Conservation (phyloP, 64 coral and sea anemone genomes). For the Montipora efflorescens region DNA sequence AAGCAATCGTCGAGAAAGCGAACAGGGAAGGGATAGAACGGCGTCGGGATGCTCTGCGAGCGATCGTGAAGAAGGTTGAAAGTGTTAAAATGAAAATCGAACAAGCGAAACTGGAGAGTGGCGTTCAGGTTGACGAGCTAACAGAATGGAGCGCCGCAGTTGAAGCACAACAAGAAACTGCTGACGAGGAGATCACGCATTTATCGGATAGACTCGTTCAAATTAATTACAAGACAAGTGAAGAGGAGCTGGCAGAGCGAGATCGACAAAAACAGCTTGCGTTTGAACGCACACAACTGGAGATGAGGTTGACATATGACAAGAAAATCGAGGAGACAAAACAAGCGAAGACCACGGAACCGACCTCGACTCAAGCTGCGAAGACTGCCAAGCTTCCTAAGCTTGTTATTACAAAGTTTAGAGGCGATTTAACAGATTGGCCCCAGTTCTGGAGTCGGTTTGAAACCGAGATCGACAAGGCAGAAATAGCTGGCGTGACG, state of each 20-base stretch:
- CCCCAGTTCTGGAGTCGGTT: constrained; percentile 60
- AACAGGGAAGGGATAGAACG: constrained; percentile 16
- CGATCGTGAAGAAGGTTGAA: neutral
- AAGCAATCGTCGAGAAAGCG: constrained; percentile 3
- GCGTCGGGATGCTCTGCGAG: neutral
- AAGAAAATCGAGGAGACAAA: constrained; percentile 24
- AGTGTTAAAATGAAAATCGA: constrained; percentile 3
- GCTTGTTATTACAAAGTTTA: constrained; percentile 28
- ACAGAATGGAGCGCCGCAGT: constrained; percentile 34
- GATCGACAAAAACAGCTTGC: neutral
- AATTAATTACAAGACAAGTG: neutral
- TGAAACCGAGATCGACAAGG: constrained; percentile 24
- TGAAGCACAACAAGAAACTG: constrained; percentile 23
- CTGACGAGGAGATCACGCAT: constrained; percentile 10
- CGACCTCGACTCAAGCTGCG: neutral
- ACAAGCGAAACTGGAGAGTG: neutral
- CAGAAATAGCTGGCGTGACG: constrained; percentile 35
- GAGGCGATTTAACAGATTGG: constrained; percentile 1
- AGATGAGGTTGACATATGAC: constrained; percentile 19
- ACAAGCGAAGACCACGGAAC: neutral
- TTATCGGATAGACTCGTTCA: neutral
- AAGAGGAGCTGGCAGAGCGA: neutral
- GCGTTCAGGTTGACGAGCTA: neutral
- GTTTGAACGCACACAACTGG: constrained; percentile 23
- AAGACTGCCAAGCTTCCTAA: constrained; percentile 16